Evolutionary conservation across 2,113 vertebrate species (phyloP).

Genomic region (Fukomys damarensis): DNA sequence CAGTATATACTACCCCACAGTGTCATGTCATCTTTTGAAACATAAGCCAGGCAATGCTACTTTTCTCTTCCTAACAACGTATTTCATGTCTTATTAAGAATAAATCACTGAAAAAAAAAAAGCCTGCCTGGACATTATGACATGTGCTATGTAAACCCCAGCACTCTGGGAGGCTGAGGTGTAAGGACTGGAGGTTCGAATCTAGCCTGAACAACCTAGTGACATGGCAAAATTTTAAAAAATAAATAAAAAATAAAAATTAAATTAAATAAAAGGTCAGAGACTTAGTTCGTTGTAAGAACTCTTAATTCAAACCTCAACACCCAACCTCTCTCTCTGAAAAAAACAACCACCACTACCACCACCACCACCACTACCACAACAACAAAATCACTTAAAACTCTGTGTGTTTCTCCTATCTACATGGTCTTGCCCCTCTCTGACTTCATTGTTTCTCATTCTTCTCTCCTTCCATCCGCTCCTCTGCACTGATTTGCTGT

Average conservation of each 20-base stretch:
- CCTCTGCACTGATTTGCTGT: background rate
- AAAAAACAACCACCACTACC: too few species aligned
- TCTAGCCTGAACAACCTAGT: background rate
- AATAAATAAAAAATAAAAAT: too few species aligned
- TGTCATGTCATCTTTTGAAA: background rate
- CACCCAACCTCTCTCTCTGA: too few species aligned
- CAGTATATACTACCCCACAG: background rate
- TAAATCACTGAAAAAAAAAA: background rate
- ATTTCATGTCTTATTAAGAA: background rate
- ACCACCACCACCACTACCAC: too few species aligned
- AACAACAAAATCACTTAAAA: too few species aligned
- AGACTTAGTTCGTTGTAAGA: background rate
- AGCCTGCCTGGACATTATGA: background rate
- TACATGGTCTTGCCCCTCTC: background rate
- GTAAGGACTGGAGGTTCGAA: background rate
- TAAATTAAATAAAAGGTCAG: background rate
- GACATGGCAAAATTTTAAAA: background rate
- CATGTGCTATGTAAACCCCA: background rate
- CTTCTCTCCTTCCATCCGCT: background rate
- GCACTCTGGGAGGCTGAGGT: background rate
- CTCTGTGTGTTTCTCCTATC: background rate
- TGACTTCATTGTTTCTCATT: background rate
- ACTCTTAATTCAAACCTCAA: background rate
- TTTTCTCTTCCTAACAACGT: background rate
- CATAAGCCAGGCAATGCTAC: background rate